These are phyloP conservation scores for Ailuropoda melanoleuca DNA, from an alignment of 2,113 vertebrate genomes.

Conservation along the genomic window DNA sequence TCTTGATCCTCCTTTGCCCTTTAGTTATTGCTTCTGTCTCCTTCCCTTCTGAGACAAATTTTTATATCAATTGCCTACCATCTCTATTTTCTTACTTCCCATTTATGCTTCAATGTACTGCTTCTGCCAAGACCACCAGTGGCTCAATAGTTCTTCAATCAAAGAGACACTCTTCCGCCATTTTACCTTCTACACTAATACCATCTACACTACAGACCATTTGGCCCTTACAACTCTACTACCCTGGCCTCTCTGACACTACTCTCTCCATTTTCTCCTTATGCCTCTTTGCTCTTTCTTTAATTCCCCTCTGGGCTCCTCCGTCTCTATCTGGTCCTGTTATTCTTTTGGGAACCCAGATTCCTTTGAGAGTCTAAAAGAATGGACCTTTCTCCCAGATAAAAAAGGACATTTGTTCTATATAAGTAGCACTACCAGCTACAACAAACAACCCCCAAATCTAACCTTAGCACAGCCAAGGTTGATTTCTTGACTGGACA, in stretches of 20 bases:
- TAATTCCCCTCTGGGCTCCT: background rate
- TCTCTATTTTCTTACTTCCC: background rate
- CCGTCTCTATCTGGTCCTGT: background rate
- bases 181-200: background rate
- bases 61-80: background rate
- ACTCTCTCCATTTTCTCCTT: background rate
- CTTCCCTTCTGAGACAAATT: background rate
- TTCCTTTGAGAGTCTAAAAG: background rate
- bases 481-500: background rate
- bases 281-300: background rate
- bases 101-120: background rate
- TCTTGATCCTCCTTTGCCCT: background rate
- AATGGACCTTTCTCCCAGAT: background rate
- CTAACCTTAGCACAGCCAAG: background rate
- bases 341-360: background rate
- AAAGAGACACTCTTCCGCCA: background rate
- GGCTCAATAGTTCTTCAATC: background rate
- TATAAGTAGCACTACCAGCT: background rate
- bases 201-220: background rate
- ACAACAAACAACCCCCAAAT: background rate
- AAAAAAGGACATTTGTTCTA: background rate
- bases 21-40: no score
- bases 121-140: background rate
- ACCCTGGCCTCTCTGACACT: background rate
- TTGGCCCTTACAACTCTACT: background rate